phyloP scores from a whole-genome alignment of 2,113 vertebrate genomes.

The Donacobius atricapilla region DNA sequence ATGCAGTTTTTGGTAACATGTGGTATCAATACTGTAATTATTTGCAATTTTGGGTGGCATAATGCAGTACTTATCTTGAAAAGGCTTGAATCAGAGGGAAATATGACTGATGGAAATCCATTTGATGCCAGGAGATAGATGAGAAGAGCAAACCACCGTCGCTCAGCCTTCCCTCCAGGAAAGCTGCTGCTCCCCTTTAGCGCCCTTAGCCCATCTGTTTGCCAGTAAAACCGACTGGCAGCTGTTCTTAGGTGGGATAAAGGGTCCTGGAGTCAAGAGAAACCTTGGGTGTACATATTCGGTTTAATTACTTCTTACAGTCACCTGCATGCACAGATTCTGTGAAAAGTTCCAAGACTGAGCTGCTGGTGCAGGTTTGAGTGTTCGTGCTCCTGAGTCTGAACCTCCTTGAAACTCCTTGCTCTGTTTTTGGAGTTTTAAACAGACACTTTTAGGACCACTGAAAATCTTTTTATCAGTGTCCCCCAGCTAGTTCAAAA shows the following conservation, averaged over 20 bases:
- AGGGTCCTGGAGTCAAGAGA: background rate
- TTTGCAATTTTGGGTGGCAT: background rate
- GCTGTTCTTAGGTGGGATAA: background rate
- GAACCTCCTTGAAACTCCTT: background rate
- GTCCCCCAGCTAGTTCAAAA: background rate
- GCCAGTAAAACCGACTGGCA: background rate
- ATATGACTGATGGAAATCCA: background rate
- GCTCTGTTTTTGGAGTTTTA: background rate
- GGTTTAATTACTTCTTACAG: background rate
- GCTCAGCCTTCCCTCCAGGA: background rate
- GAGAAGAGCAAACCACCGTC: background rate
- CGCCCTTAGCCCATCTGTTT: fast-evolving
- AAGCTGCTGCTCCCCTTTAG: background rate
- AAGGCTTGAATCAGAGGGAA: background rate
- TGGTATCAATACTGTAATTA: background rate
- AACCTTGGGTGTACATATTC: background rate
- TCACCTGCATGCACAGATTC: background rate
- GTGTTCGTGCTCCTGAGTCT: fast-evolving
- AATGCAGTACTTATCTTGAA: background rate
- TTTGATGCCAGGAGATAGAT: background rate
- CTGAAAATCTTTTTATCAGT: fast-evolving
- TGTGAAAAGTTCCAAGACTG: background rate
- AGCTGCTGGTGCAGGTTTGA: background rate
- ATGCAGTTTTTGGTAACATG: background rate
- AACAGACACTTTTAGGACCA: background rate